These are phyloP conservation scores for Pachypanchax playfairii DNA, from an alignment of 2,113 vertebrate genomes.

Conservation along the genomic window DNA sequence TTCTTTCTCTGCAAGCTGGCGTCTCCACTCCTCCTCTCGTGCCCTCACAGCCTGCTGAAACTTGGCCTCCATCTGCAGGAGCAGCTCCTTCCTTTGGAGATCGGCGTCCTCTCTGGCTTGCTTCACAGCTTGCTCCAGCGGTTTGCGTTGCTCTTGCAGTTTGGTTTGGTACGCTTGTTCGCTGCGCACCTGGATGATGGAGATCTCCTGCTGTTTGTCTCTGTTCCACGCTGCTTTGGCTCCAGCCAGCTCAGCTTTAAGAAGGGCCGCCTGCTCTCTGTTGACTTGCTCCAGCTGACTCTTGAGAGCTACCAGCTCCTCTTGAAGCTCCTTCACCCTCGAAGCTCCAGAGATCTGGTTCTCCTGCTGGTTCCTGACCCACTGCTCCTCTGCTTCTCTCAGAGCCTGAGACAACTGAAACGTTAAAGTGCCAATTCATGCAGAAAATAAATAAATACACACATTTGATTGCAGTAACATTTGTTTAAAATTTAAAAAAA, in stretches of 20 bases:
- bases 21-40: conserved; percentile 82
- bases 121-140: conserved; percentile 82
- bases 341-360: conserved; percentile 56
- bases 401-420: conserved; percentile 68
- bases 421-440: conserved; percentile 2
- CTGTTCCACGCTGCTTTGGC: conserved; percentile 86
- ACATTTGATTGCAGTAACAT: not conserved
- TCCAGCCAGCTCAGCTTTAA: conserved; percentile 89
- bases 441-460: not conserved
- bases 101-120: conserved; percentile 80
- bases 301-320: conserved; percentile 79
- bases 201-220: conserved; percentile 90
- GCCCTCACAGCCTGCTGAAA: conserved; percentile 76
- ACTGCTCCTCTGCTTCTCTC: conserved; percentile 82
- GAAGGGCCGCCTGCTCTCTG: conserved; percentile 80
- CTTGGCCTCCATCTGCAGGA: conserved; percentile 83
- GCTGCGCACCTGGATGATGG: conserved; percentile 79
- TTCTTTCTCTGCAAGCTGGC: conserved; percentile 75
- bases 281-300: conserved; percentile 80
- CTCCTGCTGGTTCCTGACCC: conserved; percentile 75
- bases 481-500: not conserved
- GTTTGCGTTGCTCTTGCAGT: conserved; percentile 83
- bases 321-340: conserved; percentile 80
- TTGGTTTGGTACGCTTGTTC: conserved; percentile 83
- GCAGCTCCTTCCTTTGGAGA: conserved; percentile 81